These are phyloP conservation scores for Drosophila mercatorum DNA, from an alignment of 2,888 invertebrate species.

Conservation along the genomic window DNA sequence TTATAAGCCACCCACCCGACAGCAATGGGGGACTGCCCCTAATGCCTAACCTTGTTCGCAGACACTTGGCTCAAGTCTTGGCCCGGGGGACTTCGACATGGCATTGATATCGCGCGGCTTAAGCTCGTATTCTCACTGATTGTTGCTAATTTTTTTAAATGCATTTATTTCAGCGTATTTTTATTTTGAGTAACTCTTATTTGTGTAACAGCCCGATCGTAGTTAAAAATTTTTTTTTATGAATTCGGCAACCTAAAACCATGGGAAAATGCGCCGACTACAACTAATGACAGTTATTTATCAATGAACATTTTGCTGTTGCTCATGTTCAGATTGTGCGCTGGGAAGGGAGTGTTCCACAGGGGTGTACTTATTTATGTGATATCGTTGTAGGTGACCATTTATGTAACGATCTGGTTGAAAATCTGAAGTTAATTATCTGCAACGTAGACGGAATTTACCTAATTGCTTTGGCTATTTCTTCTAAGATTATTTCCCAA, in stretches of 20 bases:
- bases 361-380: background rate
- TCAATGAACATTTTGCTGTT: slow-evolving; percentile 56
- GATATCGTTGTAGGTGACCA: slow-evolving; percentile 23
- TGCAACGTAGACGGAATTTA: background rate
- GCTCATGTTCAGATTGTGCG: slow-evolving; percentile 11
- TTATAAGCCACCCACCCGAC: slow-evolving; percentile 76
- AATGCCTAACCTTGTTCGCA: slow-evolving; percentile 67
- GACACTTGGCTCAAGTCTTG: slow-evolving; percentile 64
- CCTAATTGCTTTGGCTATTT: slow-evolving; percentile 5
- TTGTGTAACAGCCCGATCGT: slow-evolving; percentile 27
- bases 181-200: slow-evolving; percentile 16
- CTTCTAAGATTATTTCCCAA: slow-evolving; percentile 1
- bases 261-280: slow-evolving; percentile 50
- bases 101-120: slow-evolving; percentile 44
- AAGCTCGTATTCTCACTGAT: slow-evolving; percentile 26
- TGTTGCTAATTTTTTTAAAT: slow-evolving; percentile 62
- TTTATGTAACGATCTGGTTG: slow-evolving; percentile 25
- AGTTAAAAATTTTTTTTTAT: slow-evolving; percentile 9
- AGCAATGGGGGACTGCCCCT: slow-evolving; percentile 69
- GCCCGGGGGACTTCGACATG: slow-evolving; percentile 24
- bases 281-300: slow-evolving; percentile 72
- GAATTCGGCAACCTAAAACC: slow-evolving; percentile 39
- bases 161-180: slow-evolving; percentile 26
- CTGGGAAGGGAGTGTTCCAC: background rate
- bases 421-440: slow-evolving; percentile 24